Conservation (phyloP, 64 coral and sea anemone genomes). For the Pocillopora damicornis region DNA sequence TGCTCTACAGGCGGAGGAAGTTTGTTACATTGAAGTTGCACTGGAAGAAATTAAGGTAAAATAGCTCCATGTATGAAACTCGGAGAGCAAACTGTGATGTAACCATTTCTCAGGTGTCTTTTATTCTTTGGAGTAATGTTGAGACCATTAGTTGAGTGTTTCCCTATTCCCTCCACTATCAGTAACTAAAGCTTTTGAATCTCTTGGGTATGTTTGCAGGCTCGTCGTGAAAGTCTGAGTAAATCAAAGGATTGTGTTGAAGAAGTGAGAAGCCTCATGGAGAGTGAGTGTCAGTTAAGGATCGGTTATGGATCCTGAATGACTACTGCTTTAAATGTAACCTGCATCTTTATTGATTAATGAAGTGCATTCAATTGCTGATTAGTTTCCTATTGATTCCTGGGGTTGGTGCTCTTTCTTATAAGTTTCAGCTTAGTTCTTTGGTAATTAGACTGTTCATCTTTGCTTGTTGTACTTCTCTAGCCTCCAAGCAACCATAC, state of each 20-base stretch:
- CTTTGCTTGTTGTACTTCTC: no score
- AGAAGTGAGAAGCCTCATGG: conserved; percentile 40
- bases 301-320: no score
- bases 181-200: background rate
- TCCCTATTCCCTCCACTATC: background rate
- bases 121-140: background rate
- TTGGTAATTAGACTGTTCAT: no score
- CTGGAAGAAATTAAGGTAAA: conserved; percentile 42
- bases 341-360: no score
- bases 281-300: conserved; percentile 10
- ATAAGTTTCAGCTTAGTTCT: no score
- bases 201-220: background rate
- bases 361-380: no score
- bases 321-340: no score
- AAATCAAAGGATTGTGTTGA: conserved; percentile 8
- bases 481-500: no score
- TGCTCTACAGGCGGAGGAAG: conserved; percentile 19
- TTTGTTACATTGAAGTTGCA: conserved; percentile 58
- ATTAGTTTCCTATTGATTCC: no score
- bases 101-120: background rate
- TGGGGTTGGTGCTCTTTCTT: no score
- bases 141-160: background rate
- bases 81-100: background rate
- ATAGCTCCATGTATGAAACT: background rate
- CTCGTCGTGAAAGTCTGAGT: conserved; percentile 18